phyloP scores from a whole-genome alignment of 2,797 vertebrate genomes.

The Cryptoblepharus egeriae region DNA sequence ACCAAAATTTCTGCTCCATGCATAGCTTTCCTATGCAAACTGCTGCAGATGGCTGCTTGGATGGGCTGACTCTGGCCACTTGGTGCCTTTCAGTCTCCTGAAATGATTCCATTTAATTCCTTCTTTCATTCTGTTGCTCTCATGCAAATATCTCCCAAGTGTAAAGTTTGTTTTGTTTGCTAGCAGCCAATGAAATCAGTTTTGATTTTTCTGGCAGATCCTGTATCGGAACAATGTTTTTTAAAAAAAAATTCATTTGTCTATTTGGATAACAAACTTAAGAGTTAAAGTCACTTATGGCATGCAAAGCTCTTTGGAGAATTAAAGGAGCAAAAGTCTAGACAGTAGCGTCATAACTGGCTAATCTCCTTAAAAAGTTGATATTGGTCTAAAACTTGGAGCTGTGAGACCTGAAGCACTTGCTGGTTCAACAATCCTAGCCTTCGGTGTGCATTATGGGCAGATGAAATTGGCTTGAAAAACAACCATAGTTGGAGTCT shows the following conservation, averaged over 20 bases:
- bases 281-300: background rate
- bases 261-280: background rate
- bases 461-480: background rate
- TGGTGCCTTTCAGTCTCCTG: background rate
- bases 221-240: background rate
- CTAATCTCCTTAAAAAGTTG: constrained; percentile 1
- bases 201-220: background rate
- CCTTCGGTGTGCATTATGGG: background rate
- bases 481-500: background rate
- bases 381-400: background rate
- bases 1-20: too few species aligned
- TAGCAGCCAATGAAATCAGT: background rate
- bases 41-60: too few species aligned
- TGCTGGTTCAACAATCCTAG: background rate
- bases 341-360: background rate
- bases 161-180: background rate
- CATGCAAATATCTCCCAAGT: background rate
- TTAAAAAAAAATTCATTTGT: background rate
- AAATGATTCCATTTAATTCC: background rate
- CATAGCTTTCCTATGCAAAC: too few species aligned
- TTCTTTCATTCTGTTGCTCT: background rate
- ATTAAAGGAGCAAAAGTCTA: too few species aligned
- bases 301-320: background rate
- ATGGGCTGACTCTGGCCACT: background rate
- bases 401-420: background rate